phyloP scores from a whole-genome alignment of 1,140 invertebrate species.

The Oncopodura yosiiana region DNA sequence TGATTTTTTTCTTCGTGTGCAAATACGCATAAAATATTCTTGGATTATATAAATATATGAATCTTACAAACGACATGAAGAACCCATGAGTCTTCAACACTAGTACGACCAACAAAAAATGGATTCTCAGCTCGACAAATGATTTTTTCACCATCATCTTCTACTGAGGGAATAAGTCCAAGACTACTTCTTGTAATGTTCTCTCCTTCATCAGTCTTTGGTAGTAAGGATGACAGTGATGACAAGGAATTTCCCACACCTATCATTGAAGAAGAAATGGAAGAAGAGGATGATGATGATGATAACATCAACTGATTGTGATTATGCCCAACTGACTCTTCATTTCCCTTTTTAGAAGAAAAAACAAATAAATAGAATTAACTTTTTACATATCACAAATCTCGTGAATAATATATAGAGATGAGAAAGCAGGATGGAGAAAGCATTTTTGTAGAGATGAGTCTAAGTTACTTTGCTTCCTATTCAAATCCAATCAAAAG shows the following conservation, averaged over 20 bases:
- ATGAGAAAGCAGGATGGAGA: slow-evolving; percentile 10
- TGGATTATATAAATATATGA: too few relatives aligned
- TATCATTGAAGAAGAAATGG: too few relatives aligned
- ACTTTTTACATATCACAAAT: too few relatives aligned
- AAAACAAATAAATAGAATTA: slow-evolving; percentile 2
- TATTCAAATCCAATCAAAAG: too few relatives aligned
- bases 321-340: slow-evolving; percentile 8
- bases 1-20: too few relatives aligned
- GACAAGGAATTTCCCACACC: background rate
- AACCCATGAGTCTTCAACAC: slow-evolving; percentile 61
- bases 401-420: background rate
- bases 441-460: too few relatives aligned
- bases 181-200: slow-evolving; percentile 34
- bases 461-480: too few relatives aligned
- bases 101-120: slow-evolving; percentile 63
- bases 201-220: slow-evolving; percentile 31
- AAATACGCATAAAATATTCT: too few relatives aligned
- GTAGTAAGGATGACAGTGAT: background rate
- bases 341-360: slow-evolving; percentile 19
- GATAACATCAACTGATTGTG: too few relatives aligned
- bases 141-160: slow-evolving; percentile 36
- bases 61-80: slow-evolving; percentile 52
- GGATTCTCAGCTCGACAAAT: slow-evolving; percentile 62
- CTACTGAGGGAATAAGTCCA: slow-evolving; percentile 32
- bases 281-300: too few relatives aligned